Evolutionary conservation across 2,113 vertebrate genomes (phyloP), one percentile per base, ranked within the genome.

Genomic region (Okapia johnstoni): DNA sequence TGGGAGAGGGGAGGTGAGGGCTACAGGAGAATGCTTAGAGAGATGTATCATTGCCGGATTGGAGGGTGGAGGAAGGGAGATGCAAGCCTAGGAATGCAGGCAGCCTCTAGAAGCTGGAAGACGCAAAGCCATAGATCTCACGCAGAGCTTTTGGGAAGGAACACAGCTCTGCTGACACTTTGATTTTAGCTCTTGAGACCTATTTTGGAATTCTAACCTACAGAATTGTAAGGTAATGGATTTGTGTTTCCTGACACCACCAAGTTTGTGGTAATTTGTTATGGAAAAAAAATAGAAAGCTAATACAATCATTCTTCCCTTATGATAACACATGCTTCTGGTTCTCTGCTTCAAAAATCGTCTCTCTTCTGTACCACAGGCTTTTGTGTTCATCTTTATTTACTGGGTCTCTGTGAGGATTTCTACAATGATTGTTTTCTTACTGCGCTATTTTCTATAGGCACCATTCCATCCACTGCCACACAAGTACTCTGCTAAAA

Each of bases 121-220:
- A 12, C 2, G 33, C 1, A 89, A 63, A 50, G 12, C 50, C 70
- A 14, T 3, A 28, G 13, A 33, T 26, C 57, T 19, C 3, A 0
- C 16, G 7, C 13, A 55, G 33, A 81, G 10, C 14, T 25, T 81
- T 36, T 1, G 7, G 28, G 63, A 81, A 66, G 16, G 15, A 28
- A 50, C 17, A 19, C 0, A 43, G 6, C 2, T 10, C 2, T n/a
- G 10, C 8, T 9, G 30, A 58, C 2, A 61, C 30, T 11, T 70
- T 12, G 0, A 54, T 50, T 89, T 96, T 33, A 81, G 12, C 4
- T 17, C 40, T 7, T 28, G 50, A 57, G 3, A 93, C 7, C 4
- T 16, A 52, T 48, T 40, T 60, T 79, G 33, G 30, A 88, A 15
- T 90, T 94, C 36, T 86, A 63, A 23, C 4, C 3, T 23, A 52